Conservation (phyloP, 2,797 vertebrate genomes). For the Steatocranus sp. region DNA sequence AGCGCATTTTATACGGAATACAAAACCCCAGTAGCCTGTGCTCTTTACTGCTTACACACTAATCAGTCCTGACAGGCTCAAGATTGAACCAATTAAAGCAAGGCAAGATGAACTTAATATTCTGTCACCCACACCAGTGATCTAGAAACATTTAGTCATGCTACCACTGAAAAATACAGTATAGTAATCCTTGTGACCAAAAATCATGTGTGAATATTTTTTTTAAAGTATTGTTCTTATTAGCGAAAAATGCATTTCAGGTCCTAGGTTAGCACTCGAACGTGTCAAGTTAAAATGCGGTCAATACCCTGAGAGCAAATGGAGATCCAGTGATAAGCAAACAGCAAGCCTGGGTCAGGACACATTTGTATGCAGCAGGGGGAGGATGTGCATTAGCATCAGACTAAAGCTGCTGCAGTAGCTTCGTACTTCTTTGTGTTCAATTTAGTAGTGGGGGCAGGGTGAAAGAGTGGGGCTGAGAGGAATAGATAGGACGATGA, state of each 20-base stretch:
- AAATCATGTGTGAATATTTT: slow-evolving; percentile 14
- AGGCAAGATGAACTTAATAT: slow-evolving; percentile 72
- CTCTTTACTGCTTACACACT: slow-evolving; percentile 57
- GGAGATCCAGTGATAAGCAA: slow-evolving; percentile 65
- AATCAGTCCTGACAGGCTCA: slow-evolving; percentile 76
- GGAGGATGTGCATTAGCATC: slow-evolving; percentile 79
- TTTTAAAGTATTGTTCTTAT: background rate
- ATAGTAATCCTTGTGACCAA: slow-evolving; percentile 12
- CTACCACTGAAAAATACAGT: slow-evolving; percentile 37
- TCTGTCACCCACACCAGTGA: slow-evolving; percentile 71
- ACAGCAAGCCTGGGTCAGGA: slow-evolving; percentile 65
- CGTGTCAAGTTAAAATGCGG: slow-evolving; percentile 56
- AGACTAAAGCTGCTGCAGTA: slow-evolving; percentile 75
- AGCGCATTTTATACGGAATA: slow-evolving; percentile 59
- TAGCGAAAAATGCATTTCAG: slow-evolving; percentile 2
- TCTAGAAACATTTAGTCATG: slow-evolving; percentile 62
- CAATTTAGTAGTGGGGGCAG: slow-evolving; percentile 66
- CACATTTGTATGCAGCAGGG: slow-evolving; percentile 78
- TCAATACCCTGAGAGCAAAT: slow-evolving; percentile 60
- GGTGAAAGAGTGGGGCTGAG: slow-evolving; percentile 55
- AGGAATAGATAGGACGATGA: slow-evolving; percentile 66
- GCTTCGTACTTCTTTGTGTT: slow-evolving; percentile 74
- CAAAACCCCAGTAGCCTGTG: slow-evolving; percentile 44
- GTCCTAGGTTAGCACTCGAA: slow-evolving; percentile 27
- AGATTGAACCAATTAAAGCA: slow-evolving; percentile 78